Conservation (phyloP, 2,113 vertebrate genomes). For the Takifugu bimaculatus region DNA sequence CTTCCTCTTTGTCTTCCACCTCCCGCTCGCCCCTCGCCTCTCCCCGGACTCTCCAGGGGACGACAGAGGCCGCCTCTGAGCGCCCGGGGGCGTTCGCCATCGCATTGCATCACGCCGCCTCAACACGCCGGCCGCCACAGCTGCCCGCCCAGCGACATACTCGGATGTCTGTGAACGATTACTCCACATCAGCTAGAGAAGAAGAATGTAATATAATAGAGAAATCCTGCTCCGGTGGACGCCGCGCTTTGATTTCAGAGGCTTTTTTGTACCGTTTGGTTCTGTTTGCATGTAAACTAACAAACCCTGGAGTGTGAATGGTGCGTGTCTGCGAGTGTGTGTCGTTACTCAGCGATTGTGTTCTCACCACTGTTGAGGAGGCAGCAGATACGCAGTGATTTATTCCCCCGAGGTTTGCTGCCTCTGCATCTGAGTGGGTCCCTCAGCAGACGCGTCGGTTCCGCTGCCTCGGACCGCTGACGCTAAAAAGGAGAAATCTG, state of each 20-base stretch:
- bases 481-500: constrained; percentile 23
- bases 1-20: constrained; percentile 53
- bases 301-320: constrained; percentile 47
- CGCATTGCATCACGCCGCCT: too few species aligned
- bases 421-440: too few species aligned
- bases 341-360: constrained; percentile 7
- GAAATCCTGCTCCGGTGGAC: constrained; percentile 70
- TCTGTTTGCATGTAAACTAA: constrained; percentile 71
- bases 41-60: constrained; percentile 45
- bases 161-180: constrained; percentile 55
- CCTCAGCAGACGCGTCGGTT: too few species aligned
- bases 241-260: constrained; percentile 60
- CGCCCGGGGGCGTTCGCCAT: too few species aligned
- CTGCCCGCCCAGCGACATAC: constrained; percentile 53
- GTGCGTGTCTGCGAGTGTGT: constrained; percentile 18
- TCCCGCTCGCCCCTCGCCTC: constrained; percentile 17
- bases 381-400: constrained; percentile 46
- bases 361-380: constrained; percentile 49
- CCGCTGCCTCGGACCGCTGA: too few species aligned
- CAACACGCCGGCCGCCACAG: not conserved
- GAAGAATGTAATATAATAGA: constrained; percentile 80
- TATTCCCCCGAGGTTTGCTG: not conserved
- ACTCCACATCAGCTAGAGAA: constrained; percentile 46
- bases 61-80: too few species aligned
- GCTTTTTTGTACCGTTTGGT: constrained; percentile 43